phyloP scores from a whole-genome alignment of 2,113 vertebrate species.

The Bolborhynchus lineola region DNA sequence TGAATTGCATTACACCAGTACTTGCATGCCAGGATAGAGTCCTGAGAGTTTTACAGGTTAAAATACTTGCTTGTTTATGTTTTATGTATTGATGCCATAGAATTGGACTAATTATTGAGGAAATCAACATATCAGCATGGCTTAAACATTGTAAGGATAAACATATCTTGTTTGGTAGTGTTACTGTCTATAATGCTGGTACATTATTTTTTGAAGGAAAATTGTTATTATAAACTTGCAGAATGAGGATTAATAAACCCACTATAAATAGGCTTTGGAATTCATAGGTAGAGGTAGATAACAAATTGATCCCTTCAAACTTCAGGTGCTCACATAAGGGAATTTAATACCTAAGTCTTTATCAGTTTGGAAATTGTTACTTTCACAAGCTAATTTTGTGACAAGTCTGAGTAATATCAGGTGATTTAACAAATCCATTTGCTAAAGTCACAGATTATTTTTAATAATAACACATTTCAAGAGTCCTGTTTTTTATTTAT shows the following conservation, averaged over 20 bases:
- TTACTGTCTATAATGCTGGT: not conserved
- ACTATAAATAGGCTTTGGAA: not conserved
- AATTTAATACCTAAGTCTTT: not conserved
- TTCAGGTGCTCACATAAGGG: not conserved
- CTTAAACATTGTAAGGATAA: not conserved
- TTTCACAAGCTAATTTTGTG: not conserved
- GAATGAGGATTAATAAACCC: not conserved
- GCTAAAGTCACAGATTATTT: not conserved
- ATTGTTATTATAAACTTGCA: not conserved
- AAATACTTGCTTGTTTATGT: not conserved
- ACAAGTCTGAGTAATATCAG: not conserved
- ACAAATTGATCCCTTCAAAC: not conserved
- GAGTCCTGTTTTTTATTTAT: not conserved
- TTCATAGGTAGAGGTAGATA: not conserved
- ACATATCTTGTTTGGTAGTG: not conserved
- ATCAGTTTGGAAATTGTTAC: not conserved
- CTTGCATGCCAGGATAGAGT: constrained; percentile 94
- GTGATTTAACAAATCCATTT: not conserved
- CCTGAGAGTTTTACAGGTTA: constrained; percentile 91
- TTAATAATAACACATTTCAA: not conserved
- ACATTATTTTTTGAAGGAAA: not conserved
- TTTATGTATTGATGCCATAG: not conserved
- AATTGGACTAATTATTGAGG: not conserved
- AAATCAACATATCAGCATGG: not conserved
- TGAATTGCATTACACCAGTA: constrained; percentile 76